Evolutionary conservation across 1,140 invertebrate genomes (phyloP), one percentile per base, ranked within the genome.

Genomic region (Rhyzopertha dominica): DNA sequence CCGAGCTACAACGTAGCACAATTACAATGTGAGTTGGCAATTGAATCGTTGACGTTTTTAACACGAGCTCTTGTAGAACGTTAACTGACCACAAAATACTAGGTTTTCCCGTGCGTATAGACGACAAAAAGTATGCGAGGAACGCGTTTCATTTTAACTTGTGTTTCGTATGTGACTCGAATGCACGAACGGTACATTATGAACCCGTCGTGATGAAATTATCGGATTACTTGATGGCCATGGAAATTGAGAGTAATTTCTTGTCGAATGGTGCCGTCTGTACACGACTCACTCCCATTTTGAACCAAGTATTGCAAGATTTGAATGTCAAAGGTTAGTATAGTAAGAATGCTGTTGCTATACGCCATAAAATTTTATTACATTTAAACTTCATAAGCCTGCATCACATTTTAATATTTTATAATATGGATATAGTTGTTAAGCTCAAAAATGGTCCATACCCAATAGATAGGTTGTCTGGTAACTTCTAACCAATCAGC

Each of bases 81-180:
- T 47, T 68, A 25, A 46, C 59, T 44, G 85, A 88, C 28, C 81
- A 82, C 43, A 97, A 95, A 72, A 90, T 97, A 44, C 76, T 95
- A 12, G 94, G 95, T 0, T 97, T 89, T 72, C 94, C 95, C 0
- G 85, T 95, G 19, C 77, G 82, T 52, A 93, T 98, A 42, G 84
- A 91, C 54, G 82, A 91, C 61, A 78, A 84, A 35, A 89, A 90
- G 57, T 97, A 97, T 74, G 80, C 82, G n/a, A 74, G 95, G 48
- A 97, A 98, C 74, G 86, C 89, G 18, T 87, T 92, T 54, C 85
- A 95, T 39, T 98, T 97, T 67, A 98, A 98, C 70, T 67, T 96
- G 2, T 96, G 93, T 65, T 95, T 98, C 69, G 91, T 96, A 0
- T 96, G 90, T 65, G 86, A 94, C 59, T 81, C 84, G 22, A 84